A percentile compares a stretch with the other conserved stretches of the same genome.
Conservation (phyloP, 2,113 vertebrate species). For the Protobothrops flavoviridis region DNA sequence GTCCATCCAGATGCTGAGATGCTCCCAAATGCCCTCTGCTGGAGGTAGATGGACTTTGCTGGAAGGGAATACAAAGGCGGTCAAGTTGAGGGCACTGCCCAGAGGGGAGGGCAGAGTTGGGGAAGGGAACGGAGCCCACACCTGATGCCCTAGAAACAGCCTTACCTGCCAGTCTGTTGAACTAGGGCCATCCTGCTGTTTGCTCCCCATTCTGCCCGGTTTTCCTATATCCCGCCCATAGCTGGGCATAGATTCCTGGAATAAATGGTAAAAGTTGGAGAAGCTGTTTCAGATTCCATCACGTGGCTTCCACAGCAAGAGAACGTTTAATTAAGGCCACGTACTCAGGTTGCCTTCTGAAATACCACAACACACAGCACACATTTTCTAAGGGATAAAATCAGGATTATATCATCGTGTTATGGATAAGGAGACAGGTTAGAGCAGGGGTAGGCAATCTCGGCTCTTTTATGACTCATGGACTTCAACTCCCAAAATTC, state of each 20-base stretch:
- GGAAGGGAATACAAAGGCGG: neutral
- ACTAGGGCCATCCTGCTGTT: neutral
- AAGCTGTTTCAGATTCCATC: slow-evolving; percentile 25
- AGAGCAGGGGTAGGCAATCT: too few relatives aligned
- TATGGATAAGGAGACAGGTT: neutral
- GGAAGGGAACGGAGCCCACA: neutral
- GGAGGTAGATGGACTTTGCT: neutral
- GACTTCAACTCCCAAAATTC: too few relatives aligned
- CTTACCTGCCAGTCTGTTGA: neutral
- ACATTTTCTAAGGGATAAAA: neutral
- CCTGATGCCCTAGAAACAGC: neutral
- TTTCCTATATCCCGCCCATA: neutral
- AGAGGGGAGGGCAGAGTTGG: neutral
- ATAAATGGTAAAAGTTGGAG: slow-evolving; percentile 14
- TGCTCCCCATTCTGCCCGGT: neutral
- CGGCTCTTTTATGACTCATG: too few relatives aligned
- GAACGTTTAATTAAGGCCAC: neutral
- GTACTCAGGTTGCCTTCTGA: neutral
- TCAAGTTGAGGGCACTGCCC: neutral
- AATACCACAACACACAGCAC: neutral
- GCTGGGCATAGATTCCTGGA: neutral
- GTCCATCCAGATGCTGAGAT: neutral
- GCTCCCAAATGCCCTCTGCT: neutral
- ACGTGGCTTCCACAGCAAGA: neutral
- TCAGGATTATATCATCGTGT: neutral